Base-by-base conservation (phyloP, 2,797 vertebrate genomes). In the Hirundo rustica region DNA sequence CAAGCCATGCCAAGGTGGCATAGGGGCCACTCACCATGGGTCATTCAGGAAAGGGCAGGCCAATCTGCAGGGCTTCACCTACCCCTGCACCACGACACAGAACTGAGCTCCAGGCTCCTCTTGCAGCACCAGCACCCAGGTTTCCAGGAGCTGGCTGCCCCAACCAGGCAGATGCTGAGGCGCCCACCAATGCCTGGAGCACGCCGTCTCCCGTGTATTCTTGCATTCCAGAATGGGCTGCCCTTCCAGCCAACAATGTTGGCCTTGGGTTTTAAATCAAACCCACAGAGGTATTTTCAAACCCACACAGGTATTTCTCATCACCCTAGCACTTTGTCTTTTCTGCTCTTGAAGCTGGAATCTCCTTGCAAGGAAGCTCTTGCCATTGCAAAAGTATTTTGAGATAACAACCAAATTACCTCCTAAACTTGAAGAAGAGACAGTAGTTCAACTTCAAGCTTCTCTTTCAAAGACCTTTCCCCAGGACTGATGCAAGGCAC, bases 31-130 rank as follows among this genome's bases (percentile, higher is more conserved):
- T 80, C 38, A 29, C 19, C 30, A 22, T 1, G 1, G 32, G 27
- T 47, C 32, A 71, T 12, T 13, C 18, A 16, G 71, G 18, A 85
- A 36, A 55, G 15, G 21, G 3, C 13, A 74, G 0, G 0, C 10
- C n/a, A 64, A 2, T 10, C 19, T 30, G 9, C 30, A 60, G 13
- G 11, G 11, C 27, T 75, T 17, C 74, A 64, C 48, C n/a, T 38
- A 78, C 26, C 18, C n/a, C 17, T 2, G 1, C 0, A 7, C 14
- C 7, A 10, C 2, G 11, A 29, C 1, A 1, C 6, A 15, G n/a
- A 61, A 42, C 23, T 4, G 15, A 42, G n/a, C 27, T 58, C 42
- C 48, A 51, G 36, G 32, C 21, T 60, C 36, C 21, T 42, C 61
- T 38, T 0, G 1, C 61, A 84, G 61, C 42, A 87, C 20, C 16